Evolutionary conservation across 2,113 vertebrate genomes (phyloP).

Genomic region (Austrofundulus limnaeus): DNA sequence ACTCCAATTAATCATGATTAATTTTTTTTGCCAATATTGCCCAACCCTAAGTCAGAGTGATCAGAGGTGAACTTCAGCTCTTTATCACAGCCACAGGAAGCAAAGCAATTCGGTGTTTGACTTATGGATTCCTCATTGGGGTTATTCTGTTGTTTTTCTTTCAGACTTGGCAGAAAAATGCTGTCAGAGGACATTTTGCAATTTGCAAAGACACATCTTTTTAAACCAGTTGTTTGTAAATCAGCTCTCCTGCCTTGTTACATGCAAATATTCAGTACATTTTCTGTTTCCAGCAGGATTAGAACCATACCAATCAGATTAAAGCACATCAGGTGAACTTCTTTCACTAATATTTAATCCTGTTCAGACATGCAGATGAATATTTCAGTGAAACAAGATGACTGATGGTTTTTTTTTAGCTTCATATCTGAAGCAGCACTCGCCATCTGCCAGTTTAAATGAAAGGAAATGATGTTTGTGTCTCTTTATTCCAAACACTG

Average conservation of each 20-base stretch:
- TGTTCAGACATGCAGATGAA: conserved; percentile 57
- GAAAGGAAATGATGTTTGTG: too few relatives aligned
- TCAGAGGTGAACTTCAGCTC: too few relatives aligned
- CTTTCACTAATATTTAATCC: conserved; percentile 63
- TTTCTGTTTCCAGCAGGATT: conserved; percentile 49
- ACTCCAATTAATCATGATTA: too few relatives aligned
- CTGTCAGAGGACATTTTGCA: neutral
- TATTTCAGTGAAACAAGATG: conserved; percentile 55
- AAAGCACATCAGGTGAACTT: conserved; percentile 40
- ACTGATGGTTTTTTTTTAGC: conserved; percentile 9
- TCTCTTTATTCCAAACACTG: too few relatives aligned
- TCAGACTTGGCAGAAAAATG: too few relatives aligned
- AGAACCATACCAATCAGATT: conserved; percentile 20
- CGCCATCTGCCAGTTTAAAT: neutral
- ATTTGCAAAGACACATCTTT: neutral
- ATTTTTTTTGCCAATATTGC: too few relatives aligned
- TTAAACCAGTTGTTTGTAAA: neutral
- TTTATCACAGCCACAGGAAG: too few relatives aligned
- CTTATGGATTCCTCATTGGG: too few relatives aligned
- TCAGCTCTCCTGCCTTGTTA: neutral
- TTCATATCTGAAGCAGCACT: conserved; percentile 2
- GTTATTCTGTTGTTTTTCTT: too few relatives aligned
- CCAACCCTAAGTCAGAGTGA: too few relatives aligned
- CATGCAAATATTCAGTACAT: neutral
- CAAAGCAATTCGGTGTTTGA: too few relatives aligned